Base-by-base conservation (phyloP, 2,888 invertebrate species). In the Electrophaes corylata region DNA sequence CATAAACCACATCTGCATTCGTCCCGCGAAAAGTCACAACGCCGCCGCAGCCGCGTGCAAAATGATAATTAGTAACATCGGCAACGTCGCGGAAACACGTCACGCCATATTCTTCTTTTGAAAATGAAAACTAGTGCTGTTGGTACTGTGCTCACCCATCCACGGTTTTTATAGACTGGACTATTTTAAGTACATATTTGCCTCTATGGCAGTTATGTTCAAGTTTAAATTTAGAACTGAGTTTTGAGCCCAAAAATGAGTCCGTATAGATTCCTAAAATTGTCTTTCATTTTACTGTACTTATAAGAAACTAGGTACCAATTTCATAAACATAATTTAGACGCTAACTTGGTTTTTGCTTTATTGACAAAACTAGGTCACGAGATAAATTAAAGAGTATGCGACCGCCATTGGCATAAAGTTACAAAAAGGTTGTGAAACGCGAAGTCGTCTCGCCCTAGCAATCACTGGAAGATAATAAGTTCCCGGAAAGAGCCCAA, bases 1-100 rank as follows among this genome's bases (percentile, higher is more conserved):
- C 59, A 50, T 4, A 44, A 43, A 50, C 23, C 40, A 29, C 60
- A 47, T 60, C 54, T 51, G 51, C 59, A 58, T 47, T 55, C 48
- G 33, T 18, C 45, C 35, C 56, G 61, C 47, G 47, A 43, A 51
- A 57, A 29, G 48, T 58, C 44, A 19, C 62, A 55, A 48, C 55
- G 50, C 35, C 52, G 57, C 53, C 43, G 37, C 37, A 8, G 23
- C 26, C 43, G 43, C 49, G 35, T 26, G 43, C 23, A 23, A 51
- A 49, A 45, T 56, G 23, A 12, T 53, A 51, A 50, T 57, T 50
- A 57, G 50, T 50, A 57, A 40, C 19, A 51, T 11, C 49, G 56
- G 56, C 49, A 56, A 49, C 57, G 55, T 41, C 55, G 55, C 51
- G 35, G 31, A 39, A n/a, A 29, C n/a, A n/a, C n/a, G n/a, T n/a